Conservation (phyloP, 1,140 invertebrate genomes). For the Globodera rostochiensis region DNA sequence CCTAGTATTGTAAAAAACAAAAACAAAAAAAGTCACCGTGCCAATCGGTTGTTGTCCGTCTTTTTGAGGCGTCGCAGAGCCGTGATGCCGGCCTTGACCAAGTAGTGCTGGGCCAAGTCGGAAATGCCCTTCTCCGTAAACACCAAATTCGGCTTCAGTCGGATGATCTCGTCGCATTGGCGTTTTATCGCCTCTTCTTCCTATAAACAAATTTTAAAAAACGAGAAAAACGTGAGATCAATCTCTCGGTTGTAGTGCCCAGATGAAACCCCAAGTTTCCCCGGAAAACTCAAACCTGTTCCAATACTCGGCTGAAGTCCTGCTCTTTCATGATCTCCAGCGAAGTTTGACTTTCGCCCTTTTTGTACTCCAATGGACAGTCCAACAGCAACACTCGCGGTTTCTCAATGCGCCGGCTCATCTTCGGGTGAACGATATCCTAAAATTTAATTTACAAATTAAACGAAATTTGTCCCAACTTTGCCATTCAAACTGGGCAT, state of each 20-base stretch:
- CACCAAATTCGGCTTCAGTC: slow-evolving; percentile 89
- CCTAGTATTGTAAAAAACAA: not conserved
- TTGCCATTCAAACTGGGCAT: not conserved
- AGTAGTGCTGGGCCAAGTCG: slow-evolving; percentile 74
- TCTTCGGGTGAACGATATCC: slow-evolving; percentile 95
- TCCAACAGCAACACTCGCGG: slow-evolving; percentile 92
- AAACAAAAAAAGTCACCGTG: slow-evolving; percentile 67
- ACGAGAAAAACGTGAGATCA: not conserved
- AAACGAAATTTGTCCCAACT: not conserved
- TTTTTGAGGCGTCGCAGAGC: slow-evolving; percentile 88
- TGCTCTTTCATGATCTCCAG: slow-evolving; percentile 92
- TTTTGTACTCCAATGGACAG: slow-evolving; percentile 96
- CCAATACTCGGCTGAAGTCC: slow-evolving; percentile 87
- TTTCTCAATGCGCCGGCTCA: slow-evolving; percentile 90
- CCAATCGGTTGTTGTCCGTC: slow-evolving; percentile 93
- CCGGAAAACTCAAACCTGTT: slow-evolving; percentile 40
- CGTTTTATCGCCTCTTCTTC: slow-evolving; percentile 93
- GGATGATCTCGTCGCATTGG: slow-evolving; percentile 89
- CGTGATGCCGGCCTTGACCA: slow-evolving; percentile 82
- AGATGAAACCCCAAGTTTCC: no score
- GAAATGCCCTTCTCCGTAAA: slow-evolving; percentile 98
- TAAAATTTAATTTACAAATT: not conserved
- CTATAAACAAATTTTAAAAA: slow-evolving; percentile 66
- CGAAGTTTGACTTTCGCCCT: slow-evolving; percentile 96
- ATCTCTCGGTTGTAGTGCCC: no score